Conservation (phyloP, 2,113 vertebrate species). For the Osmerus mordax region DNA sequence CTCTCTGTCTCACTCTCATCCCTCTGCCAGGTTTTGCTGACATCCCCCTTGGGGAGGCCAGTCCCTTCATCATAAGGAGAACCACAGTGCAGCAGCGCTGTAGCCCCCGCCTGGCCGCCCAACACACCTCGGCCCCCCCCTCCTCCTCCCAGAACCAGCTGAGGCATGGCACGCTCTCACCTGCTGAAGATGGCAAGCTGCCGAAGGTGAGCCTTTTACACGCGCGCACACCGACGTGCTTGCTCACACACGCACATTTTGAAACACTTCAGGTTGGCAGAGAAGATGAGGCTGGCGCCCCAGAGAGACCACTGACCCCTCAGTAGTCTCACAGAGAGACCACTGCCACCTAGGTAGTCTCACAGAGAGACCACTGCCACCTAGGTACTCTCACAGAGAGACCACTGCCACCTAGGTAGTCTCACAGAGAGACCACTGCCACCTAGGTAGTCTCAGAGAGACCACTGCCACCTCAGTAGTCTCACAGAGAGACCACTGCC, state of each 20-base stretch:
- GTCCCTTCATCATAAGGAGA: slow-evolving; percentile 76
- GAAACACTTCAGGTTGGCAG: no score
- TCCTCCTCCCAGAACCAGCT: neutral
- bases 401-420: no score
- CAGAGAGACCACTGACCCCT: no score
- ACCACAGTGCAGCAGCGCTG: slow-evolving; percentile 70
- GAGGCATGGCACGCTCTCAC: slow-evolving; percentile 39
- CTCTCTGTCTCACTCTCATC: neutral
- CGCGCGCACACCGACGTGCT: neutral
- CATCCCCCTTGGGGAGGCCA: slow-evolving; percentile 74
- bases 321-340: neutral
- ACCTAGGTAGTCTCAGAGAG: no score
- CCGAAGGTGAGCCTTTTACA: slow-evolving; percentile 65
- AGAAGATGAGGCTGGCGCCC: no score
- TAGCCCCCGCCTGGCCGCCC: slow-evolving; percentile 69
- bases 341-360: no score
- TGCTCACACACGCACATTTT: neutral
- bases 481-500: neutral
- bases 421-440: neutral
- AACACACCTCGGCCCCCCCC: slow-evolving; percentile 13
- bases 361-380: no score
- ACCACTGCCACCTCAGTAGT: no score
- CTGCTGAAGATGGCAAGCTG: slow-evolving; percentile 76
- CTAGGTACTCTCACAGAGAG: no score
- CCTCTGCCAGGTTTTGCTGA: slow-evolving; percentile 78